Conservation (phyloP, 2,797 vertebrate species). For the Nyctalus aviator region DNA sequence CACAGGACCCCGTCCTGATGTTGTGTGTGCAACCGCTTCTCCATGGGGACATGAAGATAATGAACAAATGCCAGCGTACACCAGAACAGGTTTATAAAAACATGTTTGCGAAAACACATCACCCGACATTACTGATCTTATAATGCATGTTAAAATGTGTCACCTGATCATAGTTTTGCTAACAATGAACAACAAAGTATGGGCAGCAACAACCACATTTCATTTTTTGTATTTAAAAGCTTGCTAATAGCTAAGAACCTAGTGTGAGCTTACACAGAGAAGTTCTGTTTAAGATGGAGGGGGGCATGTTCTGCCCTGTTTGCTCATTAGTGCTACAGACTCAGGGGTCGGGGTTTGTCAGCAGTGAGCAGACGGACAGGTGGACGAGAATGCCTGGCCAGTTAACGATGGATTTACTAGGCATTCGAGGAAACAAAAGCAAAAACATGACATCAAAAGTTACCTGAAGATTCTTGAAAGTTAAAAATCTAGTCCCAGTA, state of each 20-base stretch:
- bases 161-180: neutral
- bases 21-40: neutral
- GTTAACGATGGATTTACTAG: neutral
- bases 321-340: neutral
- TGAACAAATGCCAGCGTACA: rapidly evolving
- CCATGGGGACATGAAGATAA: rapidly evolving
- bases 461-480: neutral
- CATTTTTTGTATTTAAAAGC: slow-evolving; percentile 1
- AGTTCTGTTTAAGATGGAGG: neutral
- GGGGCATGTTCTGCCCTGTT: neutral
- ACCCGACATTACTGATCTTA: neutral
- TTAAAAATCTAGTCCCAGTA: neutral
- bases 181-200: neutral
- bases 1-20: neutral
- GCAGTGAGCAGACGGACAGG: neutral
- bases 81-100: neutral
- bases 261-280: neutral
- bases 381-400: neutral
- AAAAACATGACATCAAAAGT: neutral
- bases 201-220: neutral
- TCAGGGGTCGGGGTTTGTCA: neutral
- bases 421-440: neutral
- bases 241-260: neutral
- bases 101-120: neutral
- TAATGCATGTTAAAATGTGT: neutral